Base-by-base conservation (phyloP, 2,113 vertebrate genomes). In the Microtus richardsoni region DNA sequence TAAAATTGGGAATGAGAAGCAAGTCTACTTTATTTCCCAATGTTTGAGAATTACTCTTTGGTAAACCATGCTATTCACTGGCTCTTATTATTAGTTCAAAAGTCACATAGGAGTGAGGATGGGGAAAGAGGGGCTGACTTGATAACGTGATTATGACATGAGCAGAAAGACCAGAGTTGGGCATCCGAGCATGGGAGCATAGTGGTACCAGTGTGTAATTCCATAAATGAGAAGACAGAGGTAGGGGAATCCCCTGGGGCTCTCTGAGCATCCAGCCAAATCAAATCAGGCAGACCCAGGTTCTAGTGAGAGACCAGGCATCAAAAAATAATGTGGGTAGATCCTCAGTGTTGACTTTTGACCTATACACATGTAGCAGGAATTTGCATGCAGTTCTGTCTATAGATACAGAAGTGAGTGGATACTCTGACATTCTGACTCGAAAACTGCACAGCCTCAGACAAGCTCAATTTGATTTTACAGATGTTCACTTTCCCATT, bases 31-130 rank as follows among this genome's bases (percentile, higher is more conserved):
- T 89, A 73, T 84, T 83, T 71, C 7, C 87, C 30, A n/a, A 26
- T 8, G 17, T 94, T 70, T 91, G 49, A 93, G 39, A 94, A 39
- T n/a, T 79, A 88, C 24, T 71, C 54, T 79, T 93, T 44, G 24
- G 54, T 47, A 52, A 91, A 36, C 49, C 7, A 8, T 3, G 24
- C 16, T 30, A 47, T 66, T 52, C 80, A 64, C 33, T 49, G 44
- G 26, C 68, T 92, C 24, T 87, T 49, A 3, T 17, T 54, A 60
- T 7, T 44, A 28, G 47, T 64, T 88, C 77, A 73, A 88, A 84
- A 8, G 36, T 47, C 47, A 52, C 19, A 39, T n/a, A 54, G 13
- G 7, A 54, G 44, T 10, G 28, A 44, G 1, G 26, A 33, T 33
- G 26, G 28, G 24, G 28, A 44, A 39, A 64, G 3, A 64, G 24